These are phyloP conservation scores for Oreocharis arfaki DNA, from an alignment of 2,113 vertebrate species.

Conservation along the genomic window DNA sequence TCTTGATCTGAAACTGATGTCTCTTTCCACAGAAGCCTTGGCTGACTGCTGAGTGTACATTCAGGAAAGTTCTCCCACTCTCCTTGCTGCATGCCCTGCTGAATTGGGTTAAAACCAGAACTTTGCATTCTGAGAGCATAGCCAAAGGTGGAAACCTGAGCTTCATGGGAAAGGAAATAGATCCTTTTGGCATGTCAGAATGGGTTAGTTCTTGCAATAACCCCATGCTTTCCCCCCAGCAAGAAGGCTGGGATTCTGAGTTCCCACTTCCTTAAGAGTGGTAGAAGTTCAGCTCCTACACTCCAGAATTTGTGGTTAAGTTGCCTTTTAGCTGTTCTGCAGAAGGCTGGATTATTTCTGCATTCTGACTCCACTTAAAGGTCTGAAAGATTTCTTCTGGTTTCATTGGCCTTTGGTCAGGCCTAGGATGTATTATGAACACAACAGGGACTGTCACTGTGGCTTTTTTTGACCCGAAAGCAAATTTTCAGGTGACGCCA, in stretches of 20 bases:
- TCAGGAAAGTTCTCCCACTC: neutral
- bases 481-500: neutral
- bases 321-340: neutral
- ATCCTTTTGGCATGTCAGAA: neutral
- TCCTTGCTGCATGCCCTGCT: neutral
- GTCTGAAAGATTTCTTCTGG: neutral
- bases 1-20: neutral
- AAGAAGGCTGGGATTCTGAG: neutral
- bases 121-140: neutral
- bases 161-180: neutral
- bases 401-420: neutral
- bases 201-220: neutral
- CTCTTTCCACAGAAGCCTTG: neutral
- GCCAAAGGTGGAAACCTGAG: constrained; percentile 14
- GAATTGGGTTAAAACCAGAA: neutral
- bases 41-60: neutral
- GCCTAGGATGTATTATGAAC: neutral
- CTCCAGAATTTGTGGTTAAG: neutral
- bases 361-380: neutral
- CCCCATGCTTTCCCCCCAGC: neutral
- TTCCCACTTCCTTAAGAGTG: neutral
- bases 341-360: neutral
- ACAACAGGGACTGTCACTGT: neutral
- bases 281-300: neutral
- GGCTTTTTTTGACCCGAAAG: neutral